Evolutionary conservation across 2,797 vertebrate species (phyloP), one percentile per base, ranked within the genome.

Genomic region (Clarias laeviceps): DNA sequence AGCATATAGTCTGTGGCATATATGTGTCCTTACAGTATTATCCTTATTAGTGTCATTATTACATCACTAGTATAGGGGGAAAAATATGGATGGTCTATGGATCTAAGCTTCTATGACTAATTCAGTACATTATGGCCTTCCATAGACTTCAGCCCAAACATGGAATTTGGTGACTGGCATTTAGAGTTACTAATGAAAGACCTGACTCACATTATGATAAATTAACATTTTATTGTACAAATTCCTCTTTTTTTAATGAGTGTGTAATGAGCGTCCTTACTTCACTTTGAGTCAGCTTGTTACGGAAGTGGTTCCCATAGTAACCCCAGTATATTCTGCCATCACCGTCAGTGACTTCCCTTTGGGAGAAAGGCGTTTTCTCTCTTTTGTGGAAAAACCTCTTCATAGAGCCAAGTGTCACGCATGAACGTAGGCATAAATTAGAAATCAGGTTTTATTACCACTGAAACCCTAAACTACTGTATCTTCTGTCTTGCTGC

Each of bases 221-320:
- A 45, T 84, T 5, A 40, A 40, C 22, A 62, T 73, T 83, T 50
- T 76, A 40, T 64, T 66, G 8, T 80, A 54, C 22, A 5, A 29
- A 54, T 59, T 79, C 22, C 57, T 82, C 72, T 73, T 12, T 66
- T 83, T 74, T 54, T 72, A 61, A 83, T 82, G 70, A 82, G 32
- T 64, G 74, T 29, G 66, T 84, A 57, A 84, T 82, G 70, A 80
- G 83, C 40, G 82, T 72, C 68, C 84, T 83, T 34, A 86, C 62
- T 81, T 80, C 72, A 87, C 82, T 80, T 81, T 32, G 40, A 66
- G 56, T 88, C 83, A 86, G 78, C 84, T 80, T 64, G 78, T 84
- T 81, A 62, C 9, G 20, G 82, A 87, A 87, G 45, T 73, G 64
- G 89, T 90, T 90, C 87, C 88, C 82, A 90, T 90, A 84, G 89